Conservation (phyloP, 2,888 invertebrate genomes). For the Lasiommata megera region DNA sequence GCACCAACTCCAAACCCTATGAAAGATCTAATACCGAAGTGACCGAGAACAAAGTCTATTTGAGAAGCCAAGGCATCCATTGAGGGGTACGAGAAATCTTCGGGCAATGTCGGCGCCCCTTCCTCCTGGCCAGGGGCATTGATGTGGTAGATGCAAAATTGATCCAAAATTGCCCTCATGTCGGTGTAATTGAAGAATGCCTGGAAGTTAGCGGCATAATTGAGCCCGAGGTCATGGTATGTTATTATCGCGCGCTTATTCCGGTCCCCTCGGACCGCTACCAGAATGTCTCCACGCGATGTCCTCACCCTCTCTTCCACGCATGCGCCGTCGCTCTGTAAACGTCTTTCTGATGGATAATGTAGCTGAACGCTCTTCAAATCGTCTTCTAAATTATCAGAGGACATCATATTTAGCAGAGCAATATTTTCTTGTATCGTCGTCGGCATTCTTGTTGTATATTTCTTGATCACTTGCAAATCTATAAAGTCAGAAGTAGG, state of each 20-base stretch:
- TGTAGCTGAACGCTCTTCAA: slow-evolving; percentile 94
- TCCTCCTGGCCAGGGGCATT: slow-evolving; percentile 99
- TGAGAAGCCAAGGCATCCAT: slow-evolving; percentile 98
- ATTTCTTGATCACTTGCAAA: slow-evolving; percentile 13
- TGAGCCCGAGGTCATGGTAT: slow-evolving; percentile 99
- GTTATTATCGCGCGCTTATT: slow-evolving; percentile 96
- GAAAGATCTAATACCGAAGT: slow-evolving; percentile 93
- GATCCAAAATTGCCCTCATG: slow-evolving; percentile 92
- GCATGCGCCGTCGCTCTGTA: slow-evolving; percentile 78
- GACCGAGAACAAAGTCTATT: slow-evolving; percentile 93
- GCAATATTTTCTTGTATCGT: slow-evolving; percentile 72
- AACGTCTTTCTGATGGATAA: slow-evolving; percentile 87
- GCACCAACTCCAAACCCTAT: slow-evolving; percentile 99
- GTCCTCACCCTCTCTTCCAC: slow-evolving; percentile 91
- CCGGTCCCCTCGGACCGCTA: slow-evolving; percentile 96
- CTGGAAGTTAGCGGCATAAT: slow-evolving; percentile 96
- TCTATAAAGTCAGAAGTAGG: neutral
- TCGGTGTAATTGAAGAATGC: slow-evolving; percentile 96
- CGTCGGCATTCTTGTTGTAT: slow-evolving; percentile 55
- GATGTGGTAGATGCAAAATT: slow-evolving; percentile 98
- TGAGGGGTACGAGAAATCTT: slow-evolving; percentile 95
- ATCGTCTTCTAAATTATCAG: slow-evolving; percentile 95
- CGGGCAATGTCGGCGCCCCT: slow-evolving; percentile 93
- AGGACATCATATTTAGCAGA: slow-evolving; percentile 84
- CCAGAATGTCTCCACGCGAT: slow-evolving; percentile 93